Evolutionary conservation across 2,113 vertebrate genomes (phyloP).

Genomic region (Halichoeres trimaculatus): DNA sequence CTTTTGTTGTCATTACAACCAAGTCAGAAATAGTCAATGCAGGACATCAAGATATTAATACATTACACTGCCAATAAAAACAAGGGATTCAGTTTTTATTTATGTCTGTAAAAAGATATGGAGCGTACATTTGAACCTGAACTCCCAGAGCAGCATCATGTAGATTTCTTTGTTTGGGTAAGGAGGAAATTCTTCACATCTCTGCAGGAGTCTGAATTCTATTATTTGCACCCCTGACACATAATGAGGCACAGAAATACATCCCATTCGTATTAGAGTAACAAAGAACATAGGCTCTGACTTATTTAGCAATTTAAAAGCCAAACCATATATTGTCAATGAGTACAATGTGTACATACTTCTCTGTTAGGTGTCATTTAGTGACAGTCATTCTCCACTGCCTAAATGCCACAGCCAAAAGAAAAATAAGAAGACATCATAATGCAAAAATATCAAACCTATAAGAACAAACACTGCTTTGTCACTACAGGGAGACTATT

Average conservation of each 20-base stretch:
- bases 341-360: too few relatives aligned
- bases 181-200: too few relatives aligned
- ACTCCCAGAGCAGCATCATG: background rate
- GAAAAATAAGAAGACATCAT: conserved; percentile 18
- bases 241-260: background rate
- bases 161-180: background rate
- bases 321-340: too few relatives aligned
- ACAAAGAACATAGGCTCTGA: too few relatives aligned
- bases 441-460: conserved; percentile 23
- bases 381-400: background rate
- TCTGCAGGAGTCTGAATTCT: background rate
- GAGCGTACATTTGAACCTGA: background rate
- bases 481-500: conserved; percentile 14
- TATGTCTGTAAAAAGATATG: background rate
- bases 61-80: too few relatives aligned
- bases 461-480: conserved; percentile 33
- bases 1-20: too few relatives aligned
- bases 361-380: too few relatives aligned
- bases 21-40: too few relatives aligned
- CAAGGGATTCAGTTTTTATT: too few relatives aligned
- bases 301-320: too few relatives aligned
- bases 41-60: too few relatives aligned
- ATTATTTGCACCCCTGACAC: background rate
- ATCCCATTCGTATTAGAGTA: background rate
- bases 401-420: background rate